Evolutionary conservation across 2,888 invertebrate species (phyloP).

Genomic region (Platypus cylindrus): DNA sequence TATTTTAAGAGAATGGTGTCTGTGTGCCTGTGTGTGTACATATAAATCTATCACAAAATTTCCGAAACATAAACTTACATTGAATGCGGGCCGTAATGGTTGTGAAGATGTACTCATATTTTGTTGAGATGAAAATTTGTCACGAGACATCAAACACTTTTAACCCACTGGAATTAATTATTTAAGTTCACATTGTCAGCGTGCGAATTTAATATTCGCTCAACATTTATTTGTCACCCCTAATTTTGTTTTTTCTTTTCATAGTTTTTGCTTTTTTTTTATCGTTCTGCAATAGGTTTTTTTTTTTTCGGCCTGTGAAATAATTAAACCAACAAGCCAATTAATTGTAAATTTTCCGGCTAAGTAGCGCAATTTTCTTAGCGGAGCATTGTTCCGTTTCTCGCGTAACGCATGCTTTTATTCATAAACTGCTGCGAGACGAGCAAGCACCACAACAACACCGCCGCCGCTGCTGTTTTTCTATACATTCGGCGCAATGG

Average conservation of each 20-base stretch:
- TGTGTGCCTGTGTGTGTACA: constrained; percentile 3
- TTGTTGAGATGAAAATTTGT: constrained; percentile 11
- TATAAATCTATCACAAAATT: constrained; percentile 3
- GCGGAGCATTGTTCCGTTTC: constrained; percentile 10
- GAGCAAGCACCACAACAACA: no score
- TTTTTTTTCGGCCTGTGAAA: no score
- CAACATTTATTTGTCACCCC: no score
- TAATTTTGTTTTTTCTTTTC: no score
- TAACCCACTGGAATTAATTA: constrained; percentile 12
- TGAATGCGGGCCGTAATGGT: constrained; percentile 22
- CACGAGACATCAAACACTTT: constrained; percentile 13
- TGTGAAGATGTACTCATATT: constrained; percentile 22
- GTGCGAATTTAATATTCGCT: constrained; percentile 6
- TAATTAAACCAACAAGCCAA: no score
- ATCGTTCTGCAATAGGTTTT: no score
- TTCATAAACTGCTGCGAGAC: constrained; percentile 13
- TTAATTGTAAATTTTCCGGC: no score
- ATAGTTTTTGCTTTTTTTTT: no score
- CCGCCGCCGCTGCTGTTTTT: no score
- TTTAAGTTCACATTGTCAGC: constrained; percentile 6
- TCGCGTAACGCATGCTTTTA: constrained; percentile 13
- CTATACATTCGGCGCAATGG: constrained; percentile 18
- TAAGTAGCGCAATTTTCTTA: no score
- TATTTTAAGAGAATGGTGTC: constrained; percentile 6
- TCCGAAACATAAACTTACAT: constrained; percentile 20